A percentile compares a stretch with the other conserved stretches of the same genome.
phyloP scores from a whole-genome alignment of 2,113 vertebrate genomes.

The Ramphastos sulfuratus region DNA sequence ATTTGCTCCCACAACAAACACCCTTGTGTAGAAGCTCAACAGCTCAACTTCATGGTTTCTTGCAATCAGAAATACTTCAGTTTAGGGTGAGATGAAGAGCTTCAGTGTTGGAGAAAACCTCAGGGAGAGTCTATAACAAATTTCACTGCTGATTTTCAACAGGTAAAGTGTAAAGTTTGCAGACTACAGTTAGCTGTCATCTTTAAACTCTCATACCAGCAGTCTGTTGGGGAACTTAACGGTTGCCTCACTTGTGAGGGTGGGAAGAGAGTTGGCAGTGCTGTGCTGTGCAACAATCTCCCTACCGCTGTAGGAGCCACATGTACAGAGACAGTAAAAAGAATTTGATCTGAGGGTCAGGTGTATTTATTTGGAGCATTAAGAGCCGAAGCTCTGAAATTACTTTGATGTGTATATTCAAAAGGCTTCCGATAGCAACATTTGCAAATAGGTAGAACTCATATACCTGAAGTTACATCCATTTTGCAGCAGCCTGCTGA shows the following conservation, averaged over 20 bases:
- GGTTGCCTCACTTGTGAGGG: not conserved
- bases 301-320: not conserved
- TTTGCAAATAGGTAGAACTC: not conserved
- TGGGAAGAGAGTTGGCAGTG: not conserved
- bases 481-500: not conserved
- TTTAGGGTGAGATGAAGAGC: not conserved
- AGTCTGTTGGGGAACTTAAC: not conserved
- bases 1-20: not conserved
- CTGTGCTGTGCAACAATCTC: not conserved
- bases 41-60: not conserved
- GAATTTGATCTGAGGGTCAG: rapidly evolving
- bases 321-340: not conserved
- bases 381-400: not conserved
- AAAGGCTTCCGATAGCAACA: not conserved
- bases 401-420: not conserved
- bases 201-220: not conserved
- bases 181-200: not conserved
- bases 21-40: not conserved
- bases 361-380: not conserved
- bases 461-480: not conserved
- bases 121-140: not conserved
- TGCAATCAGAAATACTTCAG: not conserved
- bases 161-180: not conserved
- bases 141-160: not conserved
- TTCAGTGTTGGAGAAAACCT: not conserved